phyloP scores from a whole-genome alignment of 1,140 invertebrate species.

The Eriocheir sinensis region DNA sequence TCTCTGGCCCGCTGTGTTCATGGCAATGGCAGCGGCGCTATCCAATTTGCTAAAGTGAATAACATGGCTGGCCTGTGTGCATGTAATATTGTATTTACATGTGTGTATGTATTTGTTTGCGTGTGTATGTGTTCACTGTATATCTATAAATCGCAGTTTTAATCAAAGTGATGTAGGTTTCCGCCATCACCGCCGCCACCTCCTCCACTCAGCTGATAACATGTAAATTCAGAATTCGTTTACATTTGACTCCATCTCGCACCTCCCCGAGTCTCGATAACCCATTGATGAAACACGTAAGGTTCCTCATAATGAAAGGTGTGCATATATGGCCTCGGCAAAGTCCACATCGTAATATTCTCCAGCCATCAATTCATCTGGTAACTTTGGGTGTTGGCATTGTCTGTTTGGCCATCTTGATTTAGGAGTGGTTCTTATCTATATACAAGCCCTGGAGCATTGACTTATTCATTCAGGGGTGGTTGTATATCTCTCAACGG shows the following conservation, averaged over 20 bases:
- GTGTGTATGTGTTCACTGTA: too few relatives aligned
- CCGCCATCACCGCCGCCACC: not conserved
- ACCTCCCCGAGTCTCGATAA: not conserved
- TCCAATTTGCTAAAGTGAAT: slow-evolving; percentile 2
- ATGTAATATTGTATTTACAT: not conserved
- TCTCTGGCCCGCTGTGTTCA: not conserved
- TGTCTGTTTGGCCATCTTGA: too few relatives aligned
- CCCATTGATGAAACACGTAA: not conserved
- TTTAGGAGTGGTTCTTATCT: too few relatives aligned
- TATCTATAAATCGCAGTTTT: too few relatives aligned
- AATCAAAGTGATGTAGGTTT: not conserved
- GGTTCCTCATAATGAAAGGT: not conserved
- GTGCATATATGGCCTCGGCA: too few relatives aligned
- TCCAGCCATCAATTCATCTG: too few relatives aligned
- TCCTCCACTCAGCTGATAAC: not conserved
- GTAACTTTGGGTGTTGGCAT: too few relatives aligned
- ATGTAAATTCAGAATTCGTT: not conserved
- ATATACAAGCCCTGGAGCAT: too few relatives aligned
- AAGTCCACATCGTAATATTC: too few relatives aligned
- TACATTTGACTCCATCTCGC: not conserved
- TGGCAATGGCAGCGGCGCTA: not conserved
- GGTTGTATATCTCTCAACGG: too few relatives aligned
- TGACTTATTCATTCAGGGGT: too few relatives aligned
- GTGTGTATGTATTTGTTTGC: not conserved
- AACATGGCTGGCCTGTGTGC: not conserved